Base-by-base conservation (phyloP, 2,113 vertebrate genomes). In the Podarcis raffonei region DNA sequence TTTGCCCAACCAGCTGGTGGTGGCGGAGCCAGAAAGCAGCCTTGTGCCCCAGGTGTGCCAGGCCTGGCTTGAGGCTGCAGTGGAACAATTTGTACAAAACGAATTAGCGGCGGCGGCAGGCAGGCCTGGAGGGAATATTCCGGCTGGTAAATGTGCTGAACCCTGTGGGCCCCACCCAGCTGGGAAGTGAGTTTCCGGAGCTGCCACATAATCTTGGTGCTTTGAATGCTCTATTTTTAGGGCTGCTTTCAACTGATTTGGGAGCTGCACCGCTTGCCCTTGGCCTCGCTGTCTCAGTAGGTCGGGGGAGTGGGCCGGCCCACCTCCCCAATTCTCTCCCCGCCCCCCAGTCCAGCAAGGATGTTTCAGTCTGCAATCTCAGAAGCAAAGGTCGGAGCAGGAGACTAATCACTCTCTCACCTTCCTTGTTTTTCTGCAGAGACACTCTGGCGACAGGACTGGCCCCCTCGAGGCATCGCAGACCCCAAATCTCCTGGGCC, bases 161-260 rank as follows among this genome's bases (percentile, higher is more conserved):
- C 78, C 78, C n/a, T 76, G 76, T 57, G 79, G 62, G 79, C 89
- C 89, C 84, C 89, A 86, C 89, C 89, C 89, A 57, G 84, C 84
- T 86, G 74, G 84, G 89, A 69, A 74, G 22, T 12, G 32, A 25
- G 62, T 83, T 90, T 90, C 89, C 84, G 89, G 89, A 69, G 84
- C 89, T 82, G 89, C 84, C 84, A 87, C 89, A 83, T 39, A 86
- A 83, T 77, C 89, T 83, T 82, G 48, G 62, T 77, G 72, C 78
- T 77, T 82, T 82, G 71, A 59, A 90, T 20, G 79, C 79, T 82
- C 89, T 90, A 86, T 90, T 86, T 90, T 90, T 87, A 83, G 79
- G 89, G 71, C 8, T 37, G 42, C 85, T 86, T 83, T 83, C 53
- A 87, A 90, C 59, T 57, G 84, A 81, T 86, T 83, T 80, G 71